Conservation (phyloP, 1,140 invertebrate species). For the Saccostrea echinata region DNA sequence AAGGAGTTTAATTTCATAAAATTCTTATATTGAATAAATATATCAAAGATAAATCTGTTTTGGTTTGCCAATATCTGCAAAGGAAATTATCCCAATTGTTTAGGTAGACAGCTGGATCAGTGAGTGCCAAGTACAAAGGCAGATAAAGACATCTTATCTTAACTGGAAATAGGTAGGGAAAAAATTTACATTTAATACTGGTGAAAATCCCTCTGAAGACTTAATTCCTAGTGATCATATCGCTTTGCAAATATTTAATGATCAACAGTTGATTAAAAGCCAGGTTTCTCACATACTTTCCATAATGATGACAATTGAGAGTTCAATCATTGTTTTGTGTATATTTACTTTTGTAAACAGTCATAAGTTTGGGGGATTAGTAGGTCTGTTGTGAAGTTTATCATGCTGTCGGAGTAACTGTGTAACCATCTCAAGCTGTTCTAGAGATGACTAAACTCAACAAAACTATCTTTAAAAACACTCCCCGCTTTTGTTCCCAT, state of each 20-base stretch:
- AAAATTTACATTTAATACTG: conserved; percentile 13
- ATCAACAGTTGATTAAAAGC: conserved; percentile 15
- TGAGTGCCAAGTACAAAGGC: background rate
- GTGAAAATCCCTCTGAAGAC: conserved; percentile 30
- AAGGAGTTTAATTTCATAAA: conserved; percentile 21
- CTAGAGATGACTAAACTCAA: background rate
- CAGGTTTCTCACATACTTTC: background rate
- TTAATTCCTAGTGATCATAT: conserved; percentile 31
- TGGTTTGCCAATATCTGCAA: background rate
- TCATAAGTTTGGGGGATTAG: background rate
- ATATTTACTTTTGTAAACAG: conserved; percentile 17
- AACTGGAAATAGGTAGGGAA: background rate
- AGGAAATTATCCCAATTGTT: background rate
- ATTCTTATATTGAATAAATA: conserved; percentile 25
- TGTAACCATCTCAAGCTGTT: conserved; percentile 27
- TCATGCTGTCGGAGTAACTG: background rate
- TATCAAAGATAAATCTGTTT: background rate
- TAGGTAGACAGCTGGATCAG: background rate
- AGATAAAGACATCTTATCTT: conserved; percentile 15
- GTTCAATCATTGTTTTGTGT: conserved; percentile 14
- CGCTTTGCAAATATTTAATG: background rate
- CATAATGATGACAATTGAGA: background rate
- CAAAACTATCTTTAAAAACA: background rate
- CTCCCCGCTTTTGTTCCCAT: background rate
- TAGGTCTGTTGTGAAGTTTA: background rate